These are phyloP conservation scores for Syngnathus floridae DNA, from an alignment of 2,113 vertebrate species.

Conservation along the genomic window DNA sequence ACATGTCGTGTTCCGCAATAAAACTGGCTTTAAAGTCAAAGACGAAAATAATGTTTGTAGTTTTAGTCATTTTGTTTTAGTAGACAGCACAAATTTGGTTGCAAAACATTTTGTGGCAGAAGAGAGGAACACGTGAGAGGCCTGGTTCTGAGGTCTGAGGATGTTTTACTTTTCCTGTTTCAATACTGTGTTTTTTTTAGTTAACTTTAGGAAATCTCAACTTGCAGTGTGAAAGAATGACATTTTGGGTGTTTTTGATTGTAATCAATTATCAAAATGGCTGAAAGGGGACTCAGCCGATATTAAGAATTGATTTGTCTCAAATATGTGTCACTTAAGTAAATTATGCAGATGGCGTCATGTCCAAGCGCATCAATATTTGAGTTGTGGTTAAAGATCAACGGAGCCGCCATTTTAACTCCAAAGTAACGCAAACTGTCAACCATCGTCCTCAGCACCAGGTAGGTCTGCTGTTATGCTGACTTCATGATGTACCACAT, in stretches of 20 bases:
- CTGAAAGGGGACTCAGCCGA: not conserved
- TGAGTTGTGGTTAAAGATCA: constrained; percentile 5
- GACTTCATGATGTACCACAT: not conserved
- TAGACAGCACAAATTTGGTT: too few species aligned
- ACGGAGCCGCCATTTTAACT: not conserved
- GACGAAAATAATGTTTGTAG: not conserved
- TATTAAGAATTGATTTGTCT: not conserved
- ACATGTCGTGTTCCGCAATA: not conserved
- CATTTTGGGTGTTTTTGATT: not conserved
- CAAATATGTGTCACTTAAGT: not conserved
- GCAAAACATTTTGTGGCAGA: too few species aligned
- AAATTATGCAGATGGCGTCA: not conserved
- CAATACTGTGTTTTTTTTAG: too few species aligned
- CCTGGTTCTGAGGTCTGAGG: too few species aligned
- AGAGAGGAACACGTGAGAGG: too few species aligned
- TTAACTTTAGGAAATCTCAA: too few species aligned
- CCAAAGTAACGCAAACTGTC: not conserved
- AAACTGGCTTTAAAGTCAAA: not conserved
- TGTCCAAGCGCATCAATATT: not conserved
- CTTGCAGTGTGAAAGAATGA: not conserved
- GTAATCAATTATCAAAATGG: not conserved
- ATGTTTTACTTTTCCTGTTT: too few species aligned
- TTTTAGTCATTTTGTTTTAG: too few species aligned
- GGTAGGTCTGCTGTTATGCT: not conserved
- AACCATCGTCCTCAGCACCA: not conserved